Base-by-base conservation (phyloP, 2,797 vertebrate genomes). In the Neostethus bicornis region DNA sequence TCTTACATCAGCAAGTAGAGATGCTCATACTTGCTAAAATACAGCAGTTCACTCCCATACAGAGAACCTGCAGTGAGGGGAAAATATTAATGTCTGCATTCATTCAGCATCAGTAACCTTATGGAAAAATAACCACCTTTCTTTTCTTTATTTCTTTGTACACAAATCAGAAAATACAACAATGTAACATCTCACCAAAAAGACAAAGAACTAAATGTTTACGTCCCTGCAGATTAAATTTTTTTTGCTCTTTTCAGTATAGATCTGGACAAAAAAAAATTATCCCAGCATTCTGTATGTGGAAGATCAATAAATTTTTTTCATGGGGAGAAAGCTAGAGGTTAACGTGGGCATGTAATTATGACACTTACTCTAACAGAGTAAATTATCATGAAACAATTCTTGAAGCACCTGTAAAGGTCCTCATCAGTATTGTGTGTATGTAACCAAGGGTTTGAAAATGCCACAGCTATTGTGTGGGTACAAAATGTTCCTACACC, bases 261-360 rank as follows among this genome's bases (percentile, higher is more conserved):
- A 20, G 43, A 58, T 56, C 60, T 48, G 51, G 61, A 66, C 57
- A 60, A 55, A 81, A 87, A 81, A 55, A 66, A 76, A 75, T 82
- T 87, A 66, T 69, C 83, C 87, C 75, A 78, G 51, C 44, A 74
- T 49, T n/a, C n/a, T n/a, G n/a, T n/a, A 51, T 29, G 67, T 72
- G 48, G 58, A 65, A 62, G 80, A 89, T 90, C 88, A 85, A 91
- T 91, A 75, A 72, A 73, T 87, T 86, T 83, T 89, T 85, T 81
- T 76, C 56, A 42, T 79, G 65, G 46, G 73, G 50, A 46, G 80
- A 87, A 86, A 80, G 70, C 75, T 55, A 55, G 77, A 53, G 73
- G 54, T 77, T 80, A 76, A 83, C 75, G 73, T 85, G 66, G 54
- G 47, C 74, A 42, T 39, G 39, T 25, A 41, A 57, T 66, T 83